These are phyloP conservation scores for Serinus canaria DNA, from an alignment of 2,113 vertebrate genomes.

Conservation along the genomic window DNA sequence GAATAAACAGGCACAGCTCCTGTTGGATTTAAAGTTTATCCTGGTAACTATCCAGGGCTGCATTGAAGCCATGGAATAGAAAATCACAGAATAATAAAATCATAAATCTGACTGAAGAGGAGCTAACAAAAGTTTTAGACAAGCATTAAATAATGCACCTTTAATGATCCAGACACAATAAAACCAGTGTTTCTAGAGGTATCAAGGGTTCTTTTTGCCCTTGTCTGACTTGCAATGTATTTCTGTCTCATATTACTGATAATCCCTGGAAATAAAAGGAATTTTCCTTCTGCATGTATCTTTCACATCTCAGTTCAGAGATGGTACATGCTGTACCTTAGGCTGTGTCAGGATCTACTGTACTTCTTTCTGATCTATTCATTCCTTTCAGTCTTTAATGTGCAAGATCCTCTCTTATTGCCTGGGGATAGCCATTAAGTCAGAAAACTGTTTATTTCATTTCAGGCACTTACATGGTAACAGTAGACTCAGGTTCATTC, in stretches of 20 bases:
- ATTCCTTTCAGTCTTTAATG: background rate
- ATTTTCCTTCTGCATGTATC: background rate
- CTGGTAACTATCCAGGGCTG: conserved; percentile 16
- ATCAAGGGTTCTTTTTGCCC: background rate
- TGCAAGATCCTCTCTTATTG: conserved; percentile 21
- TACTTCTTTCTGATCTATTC: conserved; percentile 49
- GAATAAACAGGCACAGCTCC: background rate
- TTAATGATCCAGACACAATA: background rate
- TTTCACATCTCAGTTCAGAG: conserved; percentile 11
- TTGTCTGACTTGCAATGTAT: background rate
- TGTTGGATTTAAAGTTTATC: conserved; percentile 3
- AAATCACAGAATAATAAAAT: background rate
- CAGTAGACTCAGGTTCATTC: conserved; percentile 14
- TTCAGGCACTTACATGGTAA: conserved; percentile 34
- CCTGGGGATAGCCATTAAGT: conserved; percentile 44
- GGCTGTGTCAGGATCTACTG: conserved; percentile 10
- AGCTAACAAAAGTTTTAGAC: conserved; percentile 8
- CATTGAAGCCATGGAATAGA: background rate
- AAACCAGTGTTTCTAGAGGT: conserved; percentile 6
- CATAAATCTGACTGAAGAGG: background rate
- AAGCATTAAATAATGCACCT: conserved; percentile 4
- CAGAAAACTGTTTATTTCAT: conserved; percentile 56
- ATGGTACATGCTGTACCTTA: conserved; percentile 21
- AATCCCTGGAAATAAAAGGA: background rate
- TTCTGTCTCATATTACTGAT: conserved; percentile 20